Evolutionary conservation across 2,888 invertebrate genomes (phyloP).

Genomic region (Hypolimnas misippus): DNA sequence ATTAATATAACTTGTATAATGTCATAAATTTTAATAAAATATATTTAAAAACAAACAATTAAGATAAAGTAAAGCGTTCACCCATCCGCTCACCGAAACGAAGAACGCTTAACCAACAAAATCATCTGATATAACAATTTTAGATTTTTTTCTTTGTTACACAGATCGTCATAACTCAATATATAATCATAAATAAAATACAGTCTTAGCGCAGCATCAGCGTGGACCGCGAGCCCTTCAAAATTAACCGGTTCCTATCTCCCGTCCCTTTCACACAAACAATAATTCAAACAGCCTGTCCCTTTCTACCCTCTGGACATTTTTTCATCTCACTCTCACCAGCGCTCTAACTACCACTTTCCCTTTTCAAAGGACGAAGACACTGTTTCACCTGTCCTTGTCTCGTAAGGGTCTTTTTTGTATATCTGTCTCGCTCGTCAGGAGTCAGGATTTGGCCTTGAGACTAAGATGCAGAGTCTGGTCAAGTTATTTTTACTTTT

Average conservation of each 20-base stretch:
- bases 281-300: constrained; percentile 49
- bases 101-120: constrained; percentile 23
- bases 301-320: constrained; percentile 70
- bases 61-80: neutral
- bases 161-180: constrained; percentile 57
- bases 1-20: too few relatives aligned
- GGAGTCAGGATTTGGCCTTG: constrained; percentile 80
- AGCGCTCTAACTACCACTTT: constrained; percentile 77
- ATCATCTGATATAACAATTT: constrained; percentile 12
- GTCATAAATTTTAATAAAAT: too few relatives aligned
- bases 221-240: constrained; percentile 78
- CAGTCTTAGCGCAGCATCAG: constrained; percentile 38
- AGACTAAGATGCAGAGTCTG: constrained; percentile 76
- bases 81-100: neutral
- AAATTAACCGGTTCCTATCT: constrained; percentile 78
- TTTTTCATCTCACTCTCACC: constrained; percentile 83
- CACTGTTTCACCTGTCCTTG: constrained; percentile 55
- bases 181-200: constrained; percentile 69
- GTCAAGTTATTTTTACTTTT: constrained; percentile 82
- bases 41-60: too few relatives aligned
- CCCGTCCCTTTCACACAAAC: constrained; percentile 51
- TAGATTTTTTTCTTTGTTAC: constrained; percentile 33
- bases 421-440: constrained; percentile 56
- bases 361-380: constrained; percentile 84
- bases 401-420: constrained; percentile 39